Evolutionary conservation across 2,888 invertebrate genomes (phyloP).

Genomic region (Habrosyne pyritoides): DNA sequence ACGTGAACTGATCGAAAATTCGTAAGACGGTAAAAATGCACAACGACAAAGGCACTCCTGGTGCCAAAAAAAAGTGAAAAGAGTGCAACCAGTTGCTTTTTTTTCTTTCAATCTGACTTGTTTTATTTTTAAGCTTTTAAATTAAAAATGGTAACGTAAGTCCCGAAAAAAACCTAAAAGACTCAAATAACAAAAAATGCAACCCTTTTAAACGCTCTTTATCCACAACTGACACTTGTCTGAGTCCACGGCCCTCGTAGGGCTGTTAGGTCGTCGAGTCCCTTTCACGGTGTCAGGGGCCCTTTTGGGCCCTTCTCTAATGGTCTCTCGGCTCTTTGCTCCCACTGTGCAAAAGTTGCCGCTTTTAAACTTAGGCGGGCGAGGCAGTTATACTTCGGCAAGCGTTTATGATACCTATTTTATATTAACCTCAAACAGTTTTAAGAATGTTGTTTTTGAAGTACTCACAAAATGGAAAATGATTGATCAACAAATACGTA

Average conservation of each 20-base stretch:
- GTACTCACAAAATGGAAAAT: too few relatives aligned
- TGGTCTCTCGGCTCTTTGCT: constrained; percentile 51
- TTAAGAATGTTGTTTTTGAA: background rate
- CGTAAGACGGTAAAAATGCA: too few relatives aligned
- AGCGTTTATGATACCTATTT: background rate
- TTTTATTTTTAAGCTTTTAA: too few relatives aligned
- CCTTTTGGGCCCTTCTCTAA: constrained; percentile 56
- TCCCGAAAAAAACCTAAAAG: background rate
- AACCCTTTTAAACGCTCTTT: constrained; percentile 1
- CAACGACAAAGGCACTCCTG: too few relatives aligned
- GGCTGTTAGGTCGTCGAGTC: constrained; percentile 38
- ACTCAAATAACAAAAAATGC: background rate
- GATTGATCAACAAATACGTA: too few relatives aligned
- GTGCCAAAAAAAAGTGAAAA: too few relatives aligned
- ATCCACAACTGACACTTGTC: constrained; percentile 14
- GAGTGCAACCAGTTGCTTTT: too few relatives aligned
- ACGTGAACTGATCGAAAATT: too few relatives aligned
- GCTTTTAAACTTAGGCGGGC: constrained; percentile 34
- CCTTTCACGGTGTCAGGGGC: constrained; percentile 57
- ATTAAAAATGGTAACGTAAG: background rate
- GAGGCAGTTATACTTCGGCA: background rate
- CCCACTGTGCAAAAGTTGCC: constrained; percentile 36
- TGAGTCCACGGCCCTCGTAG: constrained; percentile 28
- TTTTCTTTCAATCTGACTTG: too few relatives aligned
- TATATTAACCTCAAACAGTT: background rate